A percentile compares a stretch with the other conserved stretches of the same genome.
These are phyloP conservation scores for Bugula neritina DNA, from an alignment of 2,888 invertebrate genomes.

Conservation along the genomic window DNA sequence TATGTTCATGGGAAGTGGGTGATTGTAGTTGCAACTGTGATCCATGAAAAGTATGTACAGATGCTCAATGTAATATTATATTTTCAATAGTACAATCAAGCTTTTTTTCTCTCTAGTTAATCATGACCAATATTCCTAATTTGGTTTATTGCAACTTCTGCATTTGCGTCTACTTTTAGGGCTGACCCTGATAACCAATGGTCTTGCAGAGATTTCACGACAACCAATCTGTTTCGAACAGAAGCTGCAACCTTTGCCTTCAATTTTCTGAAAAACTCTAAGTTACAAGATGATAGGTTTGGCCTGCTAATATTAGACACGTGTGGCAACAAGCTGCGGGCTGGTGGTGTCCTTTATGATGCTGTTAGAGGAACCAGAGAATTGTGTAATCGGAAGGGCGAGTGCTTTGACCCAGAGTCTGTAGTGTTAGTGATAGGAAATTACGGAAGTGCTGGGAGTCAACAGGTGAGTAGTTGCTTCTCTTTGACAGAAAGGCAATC, in stretches of 20 bases:
- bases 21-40: background rate
- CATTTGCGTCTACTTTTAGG: background rate
- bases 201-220: background rate
- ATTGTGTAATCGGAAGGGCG: background rate
- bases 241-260: slow-evolving; percentile 1
- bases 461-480: background rate
- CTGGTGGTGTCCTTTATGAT: background rate
- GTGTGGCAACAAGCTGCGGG: background rate
- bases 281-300: background rate
- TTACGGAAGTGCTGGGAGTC: background rate
- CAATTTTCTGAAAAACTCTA: background rate
- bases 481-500: no score
- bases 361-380: background rate
- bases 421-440: background rate
- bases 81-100: no score
- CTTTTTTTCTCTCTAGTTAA: no score
- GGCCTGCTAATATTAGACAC: slow-evolving; percentile 10
- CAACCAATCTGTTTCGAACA: background rate
- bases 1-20: background rate
- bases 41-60: background rate
- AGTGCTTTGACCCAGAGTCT: background rate
- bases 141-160: no score
- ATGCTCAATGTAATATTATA: no score
- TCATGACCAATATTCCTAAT: no score
- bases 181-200: slow-evolving; percentile 1